Evolutionary conservation across 2,888 invertebrate genomes (phyloP).

Genomic region (Phalera bucephala): DNA sequence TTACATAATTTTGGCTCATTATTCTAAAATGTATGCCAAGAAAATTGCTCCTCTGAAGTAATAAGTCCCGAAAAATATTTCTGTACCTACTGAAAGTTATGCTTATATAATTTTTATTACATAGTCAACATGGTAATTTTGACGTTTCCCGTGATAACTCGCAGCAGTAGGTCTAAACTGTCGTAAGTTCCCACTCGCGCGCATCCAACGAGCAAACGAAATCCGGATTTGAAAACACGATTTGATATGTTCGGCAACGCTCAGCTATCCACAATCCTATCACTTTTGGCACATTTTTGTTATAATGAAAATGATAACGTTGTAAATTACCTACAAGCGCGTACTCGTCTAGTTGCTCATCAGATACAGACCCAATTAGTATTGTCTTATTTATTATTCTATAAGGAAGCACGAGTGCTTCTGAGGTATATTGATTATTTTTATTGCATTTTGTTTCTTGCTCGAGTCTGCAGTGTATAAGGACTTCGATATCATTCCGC

Average conservation of each 20-base stretch:
- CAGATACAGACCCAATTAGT: conserved; percentile 51
- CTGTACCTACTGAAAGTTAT: conserved; percentile 4
- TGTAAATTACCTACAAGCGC: conserved; percentile 37
- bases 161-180: conserved; percentile 13
- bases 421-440: conserved; percentile 70
- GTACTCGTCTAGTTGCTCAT: conserved; percentile 40
- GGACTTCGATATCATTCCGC: conserved; percentile 45
- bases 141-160: conserved; percentile 9
- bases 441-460: conserved; percentile 56
- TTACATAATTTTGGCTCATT: conserved; percentile 67
- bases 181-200: conserved; percentile 18
- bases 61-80: conserved; percentile 32
- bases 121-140: conserved; percentile 15
- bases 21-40: conserved; percentile 63
- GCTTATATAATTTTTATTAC: conserved; percentile 15
- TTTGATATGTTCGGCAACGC: conserved; percentile 14
- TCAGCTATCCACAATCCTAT: conserved; percentile 26
- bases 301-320: conserved; percentile 44
- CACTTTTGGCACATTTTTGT: conserved; percentile 67
- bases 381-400: conserved; percentile 54
- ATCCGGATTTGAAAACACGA: conserved; percentile 15
- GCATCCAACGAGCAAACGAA: conserved; percentile 39
- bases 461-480: conserved; percentile 38
- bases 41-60: conserved; percentile 42
- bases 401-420: conserved; percentile 66